These are phyloP conservation scores for Pipistrellus kuhlii DNA, from an alignment of 2,797 vertebrate species.

Conservation along the genomic window DNA sequence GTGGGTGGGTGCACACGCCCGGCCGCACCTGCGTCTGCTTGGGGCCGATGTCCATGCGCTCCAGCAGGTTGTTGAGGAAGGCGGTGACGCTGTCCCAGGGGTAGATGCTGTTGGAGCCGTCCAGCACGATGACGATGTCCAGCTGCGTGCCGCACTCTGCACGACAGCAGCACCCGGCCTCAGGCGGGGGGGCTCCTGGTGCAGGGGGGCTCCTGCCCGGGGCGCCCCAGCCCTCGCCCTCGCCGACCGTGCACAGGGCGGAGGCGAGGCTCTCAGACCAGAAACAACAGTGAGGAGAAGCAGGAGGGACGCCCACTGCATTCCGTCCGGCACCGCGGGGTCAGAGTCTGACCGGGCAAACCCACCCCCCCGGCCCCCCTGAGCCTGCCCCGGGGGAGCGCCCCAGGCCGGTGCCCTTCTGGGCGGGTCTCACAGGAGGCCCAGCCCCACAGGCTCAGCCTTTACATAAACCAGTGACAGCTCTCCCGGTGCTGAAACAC, in stretches of 20 bases:
- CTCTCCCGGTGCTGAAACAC: conserved; percentile 82
- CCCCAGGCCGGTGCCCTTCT: conserved; percentile 19
- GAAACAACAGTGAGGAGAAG: not conserved
- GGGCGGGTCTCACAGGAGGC: not conserved
- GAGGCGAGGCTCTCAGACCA: not conserved
- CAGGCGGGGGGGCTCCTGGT: too few species aligned
- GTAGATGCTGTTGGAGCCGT: conserved; percentile 98
- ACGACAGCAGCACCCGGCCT: conserved; percentile 66
- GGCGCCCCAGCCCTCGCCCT: too few species aligned
- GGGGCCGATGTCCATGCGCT: conserved; percentile 93
- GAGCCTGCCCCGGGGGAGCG: not conserved
- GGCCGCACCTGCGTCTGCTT: conserved; percentile 92
- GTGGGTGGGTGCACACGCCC: too few species aligned
- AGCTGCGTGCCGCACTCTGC: conserved; percentile 93
- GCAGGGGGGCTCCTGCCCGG: too few species aligned
- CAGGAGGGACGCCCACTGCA: not conserved
- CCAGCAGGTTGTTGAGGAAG: conserved; percentile 92
- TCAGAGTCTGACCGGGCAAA: not conserved
- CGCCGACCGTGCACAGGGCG: not conserved
- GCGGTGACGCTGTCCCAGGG: conserved; percentile 93
- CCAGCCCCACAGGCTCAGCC: conserved; percentile 22
- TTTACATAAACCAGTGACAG: conserved; percentile 78
- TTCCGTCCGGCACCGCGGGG: not conserved
- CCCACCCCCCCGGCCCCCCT: too few species aligned
- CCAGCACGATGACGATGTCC: conserved; percentile 96